These are phyloP conservation scores for Solea solea DNA, from an alignment of 2,113 vertebrate genomes.

Conservation along the genomic window DNA sequence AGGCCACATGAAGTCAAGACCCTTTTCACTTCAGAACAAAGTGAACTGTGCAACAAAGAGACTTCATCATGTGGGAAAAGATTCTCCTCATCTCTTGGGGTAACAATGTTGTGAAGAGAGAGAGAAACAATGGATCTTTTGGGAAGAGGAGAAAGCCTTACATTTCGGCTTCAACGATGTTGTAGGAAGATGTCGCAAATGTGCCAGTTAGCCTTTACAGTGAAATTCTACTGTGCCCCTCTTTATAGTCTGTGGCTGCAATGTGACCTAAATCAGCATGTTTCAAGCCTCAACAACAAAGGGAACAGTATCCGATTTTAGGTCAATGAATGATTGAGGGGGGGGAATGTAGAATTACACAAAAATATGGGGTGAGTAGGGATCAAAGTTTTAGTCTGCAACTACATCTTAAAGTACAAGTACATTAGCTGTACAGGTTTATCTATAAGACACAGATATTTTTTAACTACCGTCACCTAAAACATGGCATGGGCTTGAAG, in stretches of 20 bases:
- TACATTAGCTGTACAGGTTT: not conserved
- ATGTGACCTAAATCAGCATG: conserved; percentile 44
- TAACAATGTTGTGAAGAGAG: not conserved
- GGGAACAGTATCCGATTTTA: conserved; percentile 37
- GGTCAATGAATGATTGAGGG: conserved; percentile 6
- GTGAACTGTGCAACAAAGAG: not conserved
- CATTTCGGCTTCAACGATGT: conserved; percentile 19
- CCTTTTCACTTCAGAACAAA: conserved; percentile 28
- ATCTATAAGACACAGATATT: not conserved
- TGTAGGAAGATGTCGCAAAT: conserved; percentile 17
- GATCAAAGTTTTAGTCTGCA: conserved; percentile 15
- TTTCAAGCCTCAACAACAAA: conserved; percentile 31
- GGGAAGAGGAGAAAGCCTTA: conserved; percentile 1
- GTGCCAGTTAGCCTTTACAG: conserved; percentile 27
- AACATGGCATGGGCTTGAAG: not conserved
- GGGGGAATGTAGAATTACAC: not conserved
- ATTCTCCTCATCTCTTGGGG: conserved; percentile 29
- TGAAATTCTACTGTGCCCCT: conserved; percentile 24
- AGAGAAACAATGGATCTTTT: conserved; percentile 49
- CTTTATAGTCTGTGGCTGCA: conserved; percentile 20
- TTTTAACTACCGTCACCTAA: too few relatives aligned
- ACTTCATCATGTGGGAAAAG: conserved; percentile 61
- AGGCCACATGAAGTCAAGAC: not conserved
- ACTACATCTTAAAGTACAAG: not conserved
- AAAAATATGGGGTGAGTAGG: not conserved